Evolutionary conservation across 2,113 vertebrate species (phyloP), one percentile per base, ranked within the genome.

Genomic region (Dicerorhinus sumatrensis): DNA sequence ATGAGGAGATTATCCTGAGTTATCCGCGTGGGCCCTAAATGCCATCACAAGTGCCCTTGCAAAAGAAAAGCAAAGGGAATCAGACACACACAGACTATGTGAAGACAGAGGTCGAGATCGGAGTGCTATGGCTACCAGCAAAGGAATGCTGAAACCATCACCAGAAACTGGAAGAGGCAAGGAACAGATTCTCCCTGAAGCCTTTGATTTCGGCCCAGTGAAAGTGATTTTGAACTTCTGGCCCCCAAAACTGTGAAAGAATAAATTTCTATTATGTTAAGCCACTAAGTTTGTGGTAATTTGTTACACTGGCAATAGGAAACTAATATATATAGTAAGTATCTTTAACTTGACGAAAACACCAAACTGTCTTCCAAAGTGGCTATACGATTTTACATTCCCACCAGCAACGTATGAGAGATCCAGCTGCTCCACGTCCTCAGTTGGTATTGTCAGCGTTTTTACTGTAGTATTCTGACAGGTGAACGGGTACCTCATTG

Each of bases 281-380:
- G 48, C 48, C 48, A 48, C 48, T 11, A 48, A 48, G 48, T 48
- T 48, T 75, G 67, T 65, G 42, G 46, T 46, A 36, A 95, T 90
- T 67, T 67, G 93, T 67, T 48, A n/a, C 46, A 91, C 31, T n/a
- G 69, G 36, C 58, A 5, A 8, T 33, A 75, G 62, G 58, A 81
- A 75, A 67, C 36, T 60, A 94, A 69, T 60, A 91, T 11, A 42
- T 54, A 39, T 46, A 72, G 23, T 89, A 73, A 77, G 54, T 69
- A 27, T 76, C n/a, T 69, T 86, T 93, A 54, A 73, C 39, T 91
- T 82, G 67, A 82, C 21, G 75, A 86, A 80, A 89, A 81, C 54
- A 62, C n/a, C 42, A 83, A 25, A 77, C 46, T 69, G 23, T 77
- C 88, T 84, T 84, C 36, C 33, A 63, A 54, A 84, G 27, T 84